These are phyloP conservation scores for Sipunculus nudus DNA, from an alignment of 2,888 invertebrate genomes.

Conservation along the genomic window DNA sequence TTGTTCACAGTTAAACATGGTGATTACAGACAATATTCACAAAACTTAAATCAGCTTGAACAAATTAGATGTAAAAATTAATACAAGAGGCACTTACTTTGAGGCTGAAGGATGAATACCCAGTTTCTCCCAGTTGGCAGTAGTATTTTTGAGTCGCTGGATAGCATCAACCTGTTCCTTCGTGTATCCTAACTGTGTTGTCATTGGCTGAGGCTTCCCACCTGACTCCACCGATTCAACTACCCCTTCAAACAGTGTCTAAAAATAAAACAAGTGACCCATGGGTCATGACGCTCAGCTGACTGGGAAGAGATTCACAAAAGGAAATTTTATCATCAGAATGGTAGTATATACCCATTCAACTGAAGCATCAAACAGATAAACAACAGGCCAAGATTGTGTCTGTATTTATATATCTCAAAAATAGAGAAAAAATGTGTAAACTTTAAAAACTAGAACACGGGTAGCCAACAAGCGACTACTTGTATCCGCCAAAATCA, in stretches of 20 bases:
- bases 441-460: too few species aligned
- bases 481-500: too few species aligned
- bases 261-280: slow-evolving; percentile 16
- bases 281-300: too few species aligned
- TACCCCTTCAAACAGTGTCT: slow-evolving; percentile 63
- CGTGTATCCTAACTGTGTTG: slow-evolving; percentile 63
- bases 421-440: too few species aligned
- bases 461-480: too few species aligned
- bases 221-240: slow-evolving; percentile 62
- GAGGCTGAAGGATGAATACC: slow-evolving; percentile 57
- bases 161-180: slow-evolving; percentile 67
- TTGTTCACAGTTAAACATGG: too few species aligned
- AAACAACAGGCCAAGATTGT: too few species aligned
- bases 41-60: not conserved
- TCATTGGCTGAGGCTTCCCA: slow-evolving; percentile 53
- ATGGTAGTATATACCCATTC: too few species aligned
- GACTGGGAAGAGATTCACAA: too few species aligned
- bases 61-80: not conserved
- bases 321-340: too few species aligned
- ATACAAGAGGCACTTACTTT: slow-evolving; percentile 56
- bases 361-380: too few species aligned
- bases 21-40: not conserved
- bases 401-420: too few species aligned
- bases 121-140: slow-evolving; percentile 62
- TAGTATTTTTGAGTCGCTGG: slow-evolving; percentile 62